Percentiles rank a stretch among this genome's conserved stretches.
Conservation (phyloP, 2,113 vertebrate genomes). For the Ailurus styani region DNA sequence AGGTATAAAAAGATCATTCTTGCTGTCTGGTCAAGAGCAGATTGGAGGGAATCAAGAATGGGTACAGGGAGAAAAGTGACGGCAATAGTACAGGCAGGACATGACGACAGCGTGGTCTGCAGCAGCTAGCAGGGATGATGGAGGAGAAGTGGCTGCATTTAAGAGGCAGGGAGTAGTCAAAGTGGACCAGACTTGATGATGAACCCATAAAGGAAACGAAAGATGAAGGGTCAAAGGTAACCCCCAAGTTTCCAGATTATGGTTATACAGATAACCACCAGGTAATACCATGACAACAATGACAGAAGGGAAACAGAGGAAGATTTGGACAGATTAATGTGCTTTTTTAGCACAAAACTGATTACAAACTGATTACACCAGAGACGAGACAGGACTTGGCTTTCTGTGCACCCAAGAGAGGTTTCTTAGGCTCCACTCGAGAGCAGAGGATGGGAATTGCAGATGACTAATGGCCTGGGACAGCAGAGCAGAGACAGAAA, state of each 20-base stretch:
- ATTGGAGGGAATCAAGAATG: background rate
- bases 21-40: background rate
- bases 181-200: background rate
- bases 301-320: background rate
- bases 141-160: fast-evolving
- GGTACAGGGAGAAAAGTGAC: background rate
- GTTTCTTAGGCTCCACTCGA: background rate
- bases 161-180: background rate
- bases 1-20: background rate
- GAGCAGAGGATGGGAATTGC: background rate
- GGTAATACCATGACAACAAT: background rate
- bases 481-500: background rate
- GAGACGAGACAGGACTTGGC: background rate
- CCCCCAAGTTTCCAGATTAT: background rate
- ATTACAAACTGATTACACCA: background rate
- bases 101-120: fast-evolving
- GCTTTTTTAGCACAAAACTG: background rate
- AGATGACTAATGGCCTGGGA: background rate
- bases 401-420: background rate
- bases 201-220: background rate
- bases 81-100: background rate
- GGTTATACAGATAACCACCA: background rate
- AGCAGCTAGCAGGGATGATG: background rate
- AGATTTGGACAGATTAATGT: background rate
- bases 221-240: background rate